These are phyloP conservation scores for Sciaenops ocellatus DNA, from an alignment of 2,797 vertebrate genomes.

Conservation along the genomic window DNA sequence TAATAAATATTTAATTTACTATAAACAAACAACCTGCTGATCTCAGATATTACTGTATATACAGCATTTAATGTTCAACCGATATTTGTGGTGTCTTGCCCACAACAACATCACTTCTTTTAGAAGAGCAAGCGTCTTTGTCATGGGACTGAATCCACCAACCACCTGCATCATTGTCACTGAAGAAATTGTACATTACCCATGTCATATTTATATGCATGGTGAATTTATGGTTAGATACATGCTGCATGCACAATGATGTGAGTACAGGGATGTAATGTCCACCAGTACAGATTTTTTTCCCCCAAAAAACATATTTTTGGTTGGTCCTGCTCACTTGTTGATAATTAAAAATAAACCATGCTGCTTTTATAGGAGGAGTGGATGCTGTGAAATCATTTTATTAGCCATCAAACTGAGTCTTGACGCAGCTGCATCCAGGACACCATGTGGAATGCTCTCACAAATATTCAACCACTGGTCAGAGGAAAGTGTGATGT, in stretches of 20 bases:
- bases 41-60: not conserved
- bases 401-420: constrained; percentile 37
- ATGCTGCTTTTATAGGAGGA: constrained; percentile 40
- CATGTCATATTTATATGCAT: not conserved
- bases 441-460: constrained; percentile 5
- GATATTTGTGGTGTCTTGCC: not conserved
- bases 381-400: constrained; percentile 41
- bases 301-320: not conserved
- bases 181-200: not conserved
- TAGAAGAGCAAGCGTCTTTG: not conserved
- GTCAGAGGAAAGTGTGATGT: constrained; percentile 14
- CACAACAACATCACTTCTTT: not conserved
- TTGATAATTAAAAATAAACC: constrained; percentile 50
- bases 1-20: not conserved
- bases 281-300: not conserved
- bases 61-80: not conserved
- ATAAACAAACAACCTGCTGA: not conserved
- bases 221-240: not conserved
- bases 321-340: constrained; percentile 6
- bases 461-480: constrained; percentile 20
- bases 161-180: not conserved
- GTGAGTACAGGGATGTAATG: not conserved
- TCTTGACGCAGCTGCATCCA: constrained; percentile 42
- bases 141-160: not conserved
- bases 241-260: not conserved